These are phyloP conservation scores for Prosopocoilus inquinatus DNA, from an alignment of 2,888 invertebrate species.

Conservation along the genomic window DNA sequence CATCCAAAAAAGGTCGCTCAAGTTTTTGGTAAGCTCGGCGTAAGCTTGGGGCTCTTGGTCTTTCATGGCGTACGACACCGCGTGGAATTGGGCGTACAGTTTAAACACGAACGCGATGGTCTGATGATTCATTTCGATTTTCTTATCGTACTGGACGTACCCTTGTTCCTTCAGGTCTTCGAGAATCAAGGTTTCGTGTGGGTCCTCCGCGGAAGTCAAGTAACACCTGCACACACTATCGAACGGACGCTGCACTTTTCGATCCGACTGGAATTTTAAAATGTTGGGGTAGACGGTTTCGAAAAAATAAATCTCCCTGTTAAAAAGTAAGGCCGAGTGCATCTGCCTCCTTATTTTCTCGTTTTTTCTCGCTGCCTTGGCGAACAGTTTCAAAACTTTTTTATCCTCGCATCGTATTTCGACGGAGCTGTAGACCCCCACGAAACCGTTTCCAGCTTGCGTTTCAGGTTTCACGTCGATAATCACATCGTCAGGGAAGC, in stretches of 20 bases:
- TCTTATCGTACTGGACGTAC: too few relatives aligned
- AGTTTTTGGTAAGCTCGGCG: conserved; percentile 12
- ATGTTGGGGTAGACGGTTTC: too few relatives aligned
- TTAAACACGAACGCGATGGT: too few relatives aligned
- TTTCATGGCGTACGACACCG: conserved; percentile 28
- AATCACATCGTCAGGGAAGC: neutral
- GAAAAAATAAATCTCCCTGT: too few relatives aligned
- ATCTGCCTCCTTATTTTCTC: neutral
- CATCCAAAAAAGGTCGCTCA: neutral
- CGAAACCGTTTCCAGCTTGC: conserved; percentile 21
- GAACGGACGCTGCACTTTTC: too few relatives aligned
- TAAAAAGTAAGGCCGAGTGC: too few relatives aligned
- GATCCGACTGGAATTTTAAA: too few relatives aligned
- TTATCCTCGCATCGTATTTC: conserved; percentile 15
- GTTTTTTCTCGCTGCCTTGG: conserved; percentile 13
- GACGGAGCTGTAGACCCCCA: conserved; percentile 15
- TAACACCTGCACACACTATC: too few relatives aligned
- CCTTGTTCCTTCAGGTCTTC: too few relatives aligned
- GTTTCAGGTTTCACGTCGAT: conserved; percentile 5
- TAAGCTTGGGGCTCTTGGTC: conserved; percentile 22
- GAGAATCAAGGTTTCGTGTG: neutral
- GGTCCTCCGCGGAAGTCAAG: too few relatives aligned
- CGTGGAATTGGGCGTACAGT: conserved; percentile 23
- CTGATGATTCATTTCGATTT: conserved; percentile 13
- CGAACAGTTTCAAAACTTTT: conserved; percentile 17